These are phyloP conservation scores for Drosophila picticornis DNA, from an alignment of 2,888 invertebrate species.

Conservation along the genomic window DNA sequence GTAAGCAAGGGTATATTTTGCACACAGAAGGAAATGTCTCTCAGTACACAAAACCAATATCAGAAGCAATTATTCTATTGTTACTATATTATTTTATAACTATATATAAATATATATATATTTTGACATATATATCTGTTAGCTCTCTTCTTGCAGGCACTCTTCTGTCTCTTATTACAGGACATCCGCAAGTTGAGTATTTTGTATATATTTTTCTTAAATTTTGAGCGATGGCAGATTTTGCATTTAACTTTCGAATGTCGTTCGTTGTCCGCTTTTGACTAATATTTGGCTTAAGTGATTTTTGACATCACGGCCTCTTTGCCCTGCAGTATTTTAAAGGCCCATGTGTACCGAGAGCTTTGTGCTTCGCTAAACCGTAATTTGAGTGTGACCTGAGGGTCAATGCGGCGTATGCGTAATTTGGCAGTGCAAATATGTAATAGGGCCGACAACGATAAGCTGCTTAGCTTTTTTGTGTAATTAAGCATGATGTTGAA, in stretches of 20 bases:
- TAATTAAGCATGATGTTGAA: conserved; percentile 1
- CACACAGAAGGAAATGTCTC: background rate
- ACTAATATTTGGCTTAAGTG: conserved; percentile 77
- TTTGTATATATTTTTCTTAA: conserved; percentile 11
- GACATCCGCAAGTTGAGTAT: background rate
- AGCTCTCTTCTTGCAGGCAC: background rate
- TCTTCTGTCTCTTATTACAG: background rate
- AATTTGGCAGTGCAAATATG: conserved; percentile 37
- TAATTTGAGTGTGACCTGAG: conserved; percentile 53
- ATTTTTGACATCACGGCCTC: conserved; percentile 64
- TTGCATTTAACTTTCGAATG: conserved; percentile 54
- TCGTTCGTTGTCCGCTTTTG: conserved; percentile 52
- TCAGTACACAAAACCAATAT: background rate
- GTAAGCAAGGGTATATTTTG: background rate
- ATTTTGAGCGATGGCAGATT: conserved; percentile 37
- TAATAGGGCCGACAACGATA: background rate
- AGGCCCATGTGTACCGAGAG: conserved; percentile 27
- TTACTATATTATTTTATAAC: too few species aligned
- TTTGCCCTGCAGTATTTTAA: conserved; percentile 19
- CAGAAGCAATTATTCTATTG: background rate
- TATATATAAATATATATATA: background rate
- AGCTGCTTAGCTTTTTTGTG: background rate
- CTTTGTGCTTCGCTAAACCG: conserved; percentile 58
- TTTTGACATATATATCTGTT: background rate
- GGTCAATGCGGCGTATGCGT: conserved; percentile 72